Conservation (phyloP, 2,888 invertebrate genomes). For the Tipula unca region DNA sequence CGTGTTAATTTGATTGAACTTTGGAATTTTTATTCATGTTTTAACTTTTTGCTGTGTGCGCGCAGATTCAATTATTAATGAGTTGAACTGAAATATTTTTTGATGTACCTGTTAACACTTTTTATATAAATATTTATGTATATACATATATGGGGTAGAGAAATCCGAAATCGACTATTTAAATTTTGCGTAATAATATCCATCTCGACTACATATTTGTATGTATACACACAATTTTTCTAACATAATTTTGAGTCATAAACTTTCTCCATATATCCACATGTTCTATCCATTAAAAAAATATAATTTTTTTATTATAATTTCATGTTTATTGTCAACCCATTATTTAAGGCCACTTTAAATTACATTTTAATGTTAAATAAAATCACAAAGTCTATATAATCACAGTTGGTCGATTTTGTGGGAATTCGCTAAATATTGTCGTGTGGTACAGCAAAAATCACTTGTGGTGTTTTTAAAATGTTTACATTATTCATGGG, state of each 20-base stretch:
- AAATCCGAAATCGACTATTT: neutral
- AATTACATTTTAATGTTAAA: neutral
- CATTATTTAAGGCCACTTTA: neutral
- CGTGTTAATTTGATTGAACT: conserved; percentile 8
- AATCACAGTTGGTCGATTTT: neutral
- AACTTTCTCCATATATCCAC: conserved; percentile 9
- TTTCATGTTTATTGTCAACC: neutral
- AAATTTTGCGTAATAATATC: neutral
- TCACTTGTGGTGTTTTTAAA: neutral
- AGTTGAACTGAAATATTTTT: neutral
- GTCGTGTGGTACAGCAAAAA: neutral
- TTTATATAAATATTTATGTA: neutral
- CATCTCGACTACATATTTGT: neutral
- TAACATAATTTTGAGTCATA: neutral
- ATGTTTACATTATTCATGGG: neutral
- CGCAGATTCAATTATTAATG: neutral
- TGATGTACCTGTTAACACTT: neutral
- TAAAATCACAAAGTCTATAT: neutral
- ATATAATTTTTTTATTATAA: neutral
- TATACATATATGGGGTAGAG: neutral
- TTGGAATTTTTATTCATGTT: neutral
- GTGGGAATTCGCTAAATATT: neutral
- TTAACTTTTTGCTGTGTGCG: neutral
- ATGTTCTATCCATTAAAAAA: neutral
- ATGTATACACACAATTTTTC: neutral